Evolutionary conservation across 2,888 invertebrate species (phyloP).

Genomic region (Oxytorus armatus): DNA sequence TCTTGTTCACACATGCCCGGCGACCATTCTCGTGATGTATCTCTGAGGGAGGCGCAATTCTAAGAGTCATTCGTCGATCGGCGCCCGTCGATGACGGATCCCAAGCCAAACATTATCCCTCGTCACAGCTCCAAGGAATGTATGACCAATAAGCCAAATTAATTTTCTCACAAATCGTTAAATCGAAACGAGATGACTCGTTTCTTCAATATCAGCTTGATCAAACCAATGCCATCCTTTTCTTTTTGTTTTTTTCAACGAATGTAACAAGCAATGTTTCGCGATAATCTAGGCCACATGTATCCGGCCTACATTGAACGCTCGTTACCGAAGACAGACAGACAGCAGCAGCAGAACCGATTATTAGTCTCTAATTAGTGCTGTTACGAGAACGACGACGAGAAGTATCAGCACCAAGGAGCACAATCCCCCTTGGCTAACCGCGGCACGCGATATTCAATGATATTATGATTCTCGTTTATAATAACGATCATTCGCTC

Average conservation of each 20-base stretch:
- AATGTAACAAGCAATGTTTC: constrained; percentile 39
- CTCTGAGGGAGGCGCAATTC: constrained; percentile 9
- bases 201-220: neutral
- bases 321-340: constrained; percentile 58
- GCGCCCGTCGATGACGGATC: neutral
- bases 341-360: constrained; percentile 50
- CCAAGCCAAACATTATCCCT: neutral
- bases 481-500: constrained; percentile 54
- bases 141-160: neutral
- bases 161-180: neutral
- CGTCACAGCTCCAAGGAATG: neutral
- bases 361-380: constrained; percentile 64
- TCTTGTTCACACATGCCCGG: constrained; percentile 35
- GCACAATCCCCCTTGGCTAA: constrained; percentile 13
- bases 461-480: constrained; percentile 51
- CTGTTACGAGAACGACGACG: constrained; percentile 58
- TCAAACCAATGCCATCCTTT: neutral
- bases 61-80: constrained; percentile 42
- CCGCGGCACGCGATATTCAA: constrained; percentile 27
- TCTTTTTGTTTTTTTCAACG: constrained; percentile 1
- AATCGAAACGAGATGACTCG: constrained; percentile 2
- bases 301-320: constrained; percentile 60
- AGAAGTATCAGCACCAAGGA: constrained; percentile 31
- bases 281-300: constrained; percentile 58
- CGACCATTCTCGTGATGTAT: constrained; percentile 37